These are phyloP conservation scores for Trichechus manatus DNA, from an alignment of 2,113 vertebrate species.

Conservation along the genomic window DNA sequence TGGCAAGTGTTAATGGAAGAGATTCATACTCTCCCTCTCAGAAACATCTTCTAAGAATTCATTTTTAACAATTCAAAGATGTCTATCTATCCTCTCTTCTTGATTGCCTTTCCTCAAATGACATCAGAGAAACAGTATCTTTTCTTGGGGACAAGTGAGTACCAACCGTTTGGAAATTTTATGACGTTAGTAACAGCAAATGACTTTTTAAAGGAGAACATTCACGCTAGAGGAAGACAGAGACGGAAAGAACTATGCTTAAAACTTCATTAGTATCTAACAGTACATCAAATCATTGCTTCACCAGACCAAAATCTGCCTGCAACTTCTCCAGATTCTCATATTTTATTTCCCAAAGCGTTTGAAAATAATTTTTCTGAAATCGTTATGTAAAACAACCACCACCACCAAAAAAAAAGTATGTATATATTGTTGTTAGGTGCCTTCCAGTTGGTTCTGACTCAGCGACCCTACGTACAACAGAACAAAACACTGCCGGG, in stretches of 20 bases:
- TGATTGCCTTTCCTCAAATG: constrained; percentile 35
- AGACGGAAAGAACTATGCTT: background rate
- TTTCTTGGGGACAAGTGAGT: background rate
- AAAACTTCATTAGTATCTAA: background rate
- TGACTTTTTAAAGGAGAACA: background rate
- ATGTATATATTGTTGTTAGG: background rate
- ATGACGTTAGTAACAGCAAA: constrained; percentile 40
- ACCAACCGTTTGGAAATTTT: background rate
- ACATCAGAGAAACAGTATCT: constrained; percentile 38
- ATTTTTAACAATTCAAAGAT: constrained; percentile 19
- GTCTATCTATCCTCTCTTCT: background rate
- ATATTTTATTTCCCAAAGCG: constrained; percentile 25
- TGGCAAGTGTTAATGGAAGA: constrained; percentile 1
- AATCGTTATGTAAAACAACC: background rate
- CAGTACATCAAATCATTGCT: background rate
- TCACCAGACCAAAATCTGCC: background rate
- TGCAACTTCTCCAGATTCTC: background rate
- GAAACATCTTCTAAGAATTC: background rate
- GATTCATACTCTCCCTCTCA: constrained; percentile 7
- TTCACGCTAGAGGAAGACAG: background rate
- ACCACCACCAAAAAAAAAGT: background rate
- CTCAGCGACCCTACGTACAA: background rate
- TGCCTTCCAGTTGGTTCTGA: background rate
- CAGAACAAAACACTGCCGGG: too few species aligned
- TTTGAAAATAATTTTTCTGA: constrained; percentile 29